phyloP scores from a whole-genome alignment of 1,140 invertebrate genomes.

The Calosoma granatense region DNA sequence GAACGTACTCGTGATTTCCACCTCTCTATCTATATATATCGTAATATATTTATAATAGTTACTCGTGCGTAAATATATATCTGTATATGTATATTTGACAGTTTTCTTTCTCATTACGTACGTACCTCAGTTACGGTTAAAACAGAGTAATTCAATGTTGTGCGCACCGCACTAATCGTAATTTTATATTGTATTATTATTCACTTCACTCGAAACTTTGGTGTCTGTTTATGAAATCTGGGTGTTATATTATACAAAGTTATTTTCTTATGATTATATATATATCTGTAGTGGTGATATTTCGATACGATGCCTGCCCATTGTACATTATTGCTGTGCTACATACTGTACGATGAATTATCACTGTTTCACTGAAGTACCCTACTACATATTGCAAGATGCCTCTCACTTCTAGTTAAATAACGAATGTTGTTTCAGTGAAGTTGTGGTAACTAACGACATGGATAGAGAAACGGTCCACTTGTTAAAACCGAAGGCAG shows the following conservation, averaged over 20 bases:
- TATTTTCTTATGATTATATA: slow-evolving; percentile 10
- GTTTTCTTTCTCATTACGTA: too few relatives aligned
- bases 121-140: too few relatives aligned
- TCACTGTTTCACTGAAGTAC: background rate
- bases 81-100: slow-evolving; percentile 13
- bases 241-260: slow-evolving; percentile 6
- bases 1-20: background rate
- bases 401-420: too few relatives aligned
- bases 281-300: slow-evolving; percentile 16
- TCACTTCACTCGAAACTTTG: slow-evolving; percentile 20
- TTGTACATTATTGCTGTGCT: slow-evolving; percentile 14
- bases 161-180: slow-evolving; percentile 11
- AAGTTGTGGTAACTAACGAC: background rate
- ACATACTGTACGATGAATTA: background rate
- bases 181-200: slow-evolving; percentile 15
- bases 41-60: slow-evolving; percentile 19
- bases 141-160: slow-evolving; percentile 18
- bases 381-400: too few relatives aligned
- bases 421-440: background rate
- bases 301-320: slow-evolving; percentile 17
- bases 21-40: slow-evolving; percentile 20
- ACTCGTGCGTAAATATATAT: slow-evolving; percentile 15
- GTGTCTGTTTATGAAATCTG: slow-evolving; percentile 11
- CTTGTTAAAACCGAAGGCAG: background rate
- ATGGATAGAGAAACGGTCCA: background rate